Evolutionary conservation across 1,140 invertebrate species (phyloP).

Genomic region (Vanessa atalanta): DNA sequence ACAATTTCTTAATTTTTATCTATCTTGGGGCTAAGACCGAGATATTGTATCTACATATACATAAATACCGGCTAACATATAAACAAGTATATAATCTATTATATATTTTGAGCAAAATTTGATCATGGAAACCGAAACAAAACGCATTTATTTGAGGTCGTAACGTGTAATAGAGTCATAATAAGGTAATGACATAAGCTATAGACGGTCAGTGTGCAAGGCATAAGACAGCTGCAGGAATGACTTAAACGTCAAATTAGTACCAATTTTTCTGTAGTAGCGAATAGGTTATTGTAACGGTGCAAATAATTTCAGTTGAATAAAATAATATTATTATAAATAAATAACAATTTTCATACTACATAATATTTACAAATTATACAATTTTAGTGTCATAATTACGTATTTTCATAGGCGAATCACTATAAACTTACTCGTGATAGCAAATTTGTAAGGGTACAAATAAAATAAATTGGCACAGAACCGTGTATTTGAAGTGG

Average conservation of each 20-base stretch:
- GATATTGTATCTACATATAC: too few relatives aligned
- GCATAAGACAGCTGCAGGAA: too few relatives aligned
- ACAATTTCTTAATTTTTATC: too few relatives aligned
- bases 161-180: too few relatives aligned
- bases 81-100: too few relatives aligned
- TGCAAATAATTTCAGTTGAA: conserved; percentile 13
- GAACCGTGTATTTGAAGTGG: conserved; percentile 28
- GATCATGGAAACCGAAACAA: too few relatives aligned
- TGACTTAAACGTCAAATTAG: conserved; percentile 6
- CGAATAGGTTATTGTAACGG: conserved; percentile 23
- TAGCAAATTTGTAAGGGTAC: conserved; percentile 30
- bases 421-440: background rate
- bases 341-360: conserved; percentile 7
- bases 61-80: too few relatives aligned
- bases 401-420: background rate
- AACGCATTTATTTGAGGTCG: too few relatives aligned
- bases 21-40: too few relatives aligned
- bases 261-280: conserved; percentile 20
- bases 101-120: too few relatives aligned
- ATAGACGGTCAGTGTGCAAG: background rate
- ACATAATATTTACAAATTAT: background rate
- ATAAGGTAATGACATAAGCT: too few relatives aligned
- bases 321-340: conserved; percentile 5
- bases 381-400: background rate
- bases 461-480: conserved; percentile 39